These are phyloP conservation scores for Leptoteleia sp. DNA, from an alignment of 1,140 invertebrate genomes.

Conservation along the genomic window DNA sequence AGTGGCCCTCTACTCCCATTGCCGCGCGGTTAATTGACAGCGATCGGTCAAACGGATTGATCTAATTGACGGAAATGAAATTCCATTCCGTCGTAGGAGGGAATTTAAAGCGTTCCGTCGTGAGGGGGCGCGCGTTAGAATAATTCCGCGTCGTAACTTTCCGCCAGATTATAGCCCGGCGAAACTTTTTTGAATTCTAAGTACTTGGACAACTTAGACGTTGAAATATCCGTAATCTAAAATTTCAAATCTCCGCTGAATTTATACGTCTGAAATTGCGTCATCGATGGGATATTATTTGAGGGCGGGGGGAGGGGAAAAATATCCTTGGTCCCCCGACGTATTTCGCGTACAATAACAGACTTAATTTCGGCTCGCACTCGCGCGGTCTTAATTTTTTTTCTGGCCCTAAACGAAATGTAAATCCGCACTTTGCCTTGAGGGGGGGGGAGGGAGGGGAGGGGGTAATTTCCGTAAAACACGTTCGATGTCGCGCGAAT, in stretches of 20 bases:
- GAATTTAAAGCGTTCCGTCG: constrained; percentile 34
- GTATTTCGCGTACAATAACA: neutral
- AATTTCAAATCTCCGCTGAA: constrained; percentile 22
- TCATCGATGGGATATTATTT: constrained; percentile 31
- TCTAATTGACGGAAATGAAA: neutral
- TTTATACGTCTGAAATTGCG: constrained; percentile 21
- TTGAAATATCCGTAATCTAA: constrained; percentile 40
- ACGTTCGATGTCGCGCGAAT: constrained; percentile 50
- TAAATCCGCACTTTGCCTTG: constrained; percentile 53
- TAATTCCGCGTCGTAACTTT: constrained; percentile 52
- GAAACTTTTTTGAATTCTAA: constrained; percentile 54
- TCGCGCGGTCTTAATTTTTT: constrained; percentile 25
- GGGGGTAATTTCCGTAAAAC: constrained; percentile 57
- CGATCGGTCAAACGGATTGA: neutral
- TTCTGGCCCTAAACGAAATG: constrained; percentile 43
- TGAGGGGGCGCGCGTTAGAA: constrained; percentile 24
- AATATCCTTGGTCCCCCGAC: too few relatives aligned
- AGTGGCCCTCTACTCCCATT: too few relatives aligned
- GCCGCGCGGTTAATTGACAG: too few relatives aligned
- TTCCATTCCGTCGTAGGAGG: constrained; percentile 10
- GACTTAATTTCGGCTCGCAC: constrained; percentile 18
- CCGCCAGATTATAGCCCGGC: constrained; percentile 30
- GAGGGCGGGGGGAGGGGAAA: too few relatives aligned
- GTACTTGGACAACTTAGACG: constrained; percentile 43
- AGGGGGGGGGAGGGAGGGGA: too few relatives aligned